These are phyloP conservation scores for Lycocerus yunnanus DNA, from an alignment of 2,888 invertebrate species.

Conservation along the genomic window DNA sequence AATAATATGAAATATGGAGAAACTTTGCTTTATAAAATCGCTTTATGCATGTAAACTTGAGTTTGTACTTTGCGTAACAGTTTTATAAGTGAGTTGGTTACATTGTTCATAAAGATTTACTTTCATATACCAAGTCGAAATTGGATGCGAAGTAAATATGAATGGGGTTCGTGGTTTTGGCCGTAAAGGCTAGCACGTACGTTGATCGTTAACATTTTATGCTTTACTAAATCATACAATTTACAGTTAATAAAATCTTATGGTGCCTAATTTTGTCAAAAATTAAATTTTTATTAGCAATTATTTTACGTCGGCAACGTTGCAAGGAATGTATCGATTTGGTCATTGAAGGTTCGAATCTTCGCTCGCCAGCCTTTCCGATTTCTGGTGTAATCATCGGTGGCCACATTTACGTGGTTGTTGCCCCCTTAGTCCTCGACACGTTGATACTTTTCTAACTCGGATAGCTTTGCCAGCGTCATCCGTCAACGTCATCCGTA, in stretches of 20 bases:
- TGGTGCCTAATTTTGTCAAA: slow-evolving; percentile 5
- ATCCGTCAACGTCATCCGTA: slow-evolving; percentile 37
- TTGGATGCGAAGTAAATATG: slow-evolving; percentile 19
- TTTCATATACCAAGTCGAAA: slow-evolving; percentile 18
- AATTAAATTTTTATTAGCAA: neutral
- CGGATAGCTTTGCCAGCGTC: slow-evolving; percentile 22
- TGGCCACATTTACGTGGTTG: slow-evolving; percentile 26
- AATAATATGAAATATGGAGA: neutral
- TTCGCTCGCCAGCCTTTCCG: slow-evolving; percentile 20
- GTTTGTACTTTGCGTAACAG: neutral
- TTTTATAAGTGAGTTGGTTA: neutral
- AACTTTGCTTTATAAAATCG: neutral
- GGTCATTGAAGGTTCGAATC: slow-evolving; percentile 17
- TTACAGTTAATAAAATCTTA: slow-evolving; percentile 14
- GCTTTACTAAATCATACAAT: slow-evolving; percentile 6
- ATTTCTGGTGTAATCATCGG: slow-evolving; percentile 24
- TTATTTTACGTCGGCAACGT: slow-evolving; percentile 24
- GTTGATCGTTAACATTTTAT: slow-evolving; percentile 20
- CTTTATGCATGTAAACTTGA: neutral
- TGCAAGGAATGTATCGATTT: slow-evolving; percentile 36
- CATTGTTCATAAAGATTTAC: neutral
- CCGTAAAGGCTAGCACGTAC: slow-evolving; percentile 16
- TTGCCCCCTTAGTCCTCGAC: slow-evolving; percentile 12
- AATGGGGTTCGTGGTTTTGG: slow-evolving; percentile 11
- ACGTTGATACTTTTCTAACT: slow-evolving; percentile 24